Conservation (phyloP, 2,888 invertebrate genomes). For the Clanis bilineata region DNA sequence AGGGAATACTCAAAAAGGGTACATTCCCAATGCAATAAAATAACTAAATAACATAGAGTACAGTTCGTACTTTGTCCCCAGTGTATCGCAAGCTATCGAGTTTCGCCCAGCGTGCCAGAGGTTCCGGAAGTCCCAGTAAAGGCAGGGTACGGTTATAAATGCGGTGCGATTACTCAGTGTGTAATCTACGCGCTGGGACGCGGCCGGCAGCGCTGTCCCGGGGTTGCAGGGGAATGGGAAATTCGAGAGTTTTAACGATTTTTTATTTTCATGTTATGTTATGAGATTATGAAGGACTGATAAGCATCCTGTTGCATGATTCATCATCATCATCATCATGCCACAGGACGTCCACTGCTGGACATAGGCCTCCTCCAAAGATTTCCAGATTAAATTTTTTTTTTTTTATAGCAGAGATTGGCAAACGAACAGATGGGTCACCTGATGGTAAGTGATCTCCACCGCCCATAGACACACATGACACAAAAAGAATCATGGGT, state of each 20-base stretch:
- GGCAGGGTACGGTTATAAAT: conserved; percentile 3
- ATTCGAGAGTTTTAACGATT: not conserved
- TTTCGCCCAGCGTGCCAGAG: not conserved
- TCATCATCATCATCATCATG: too few relatives aligned
- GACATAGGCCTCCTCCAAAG: too few relatives aligned
- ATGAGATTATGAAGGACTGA: not conserved
- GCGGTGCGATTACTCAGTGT: conserved; percentile 4
- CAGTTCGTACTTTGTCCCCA: not conserved
- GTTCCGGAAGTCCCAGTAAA: not conserved
- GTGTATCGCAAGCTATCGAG: not conserved
- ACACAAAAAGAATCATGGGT: too few relatives aligned
- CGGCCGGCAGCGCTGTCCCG: not conserved
- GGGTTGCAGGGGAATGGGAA: not conserved
- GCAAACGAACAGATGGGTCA: too few relatives aligned
- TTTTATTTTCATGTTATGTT: not conserved
- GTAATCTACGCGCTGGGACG: conserved; percentile 12
- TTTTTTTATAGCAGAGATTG: too few relatives aligned
- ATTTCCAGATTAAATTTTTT: too few relatives aligned
- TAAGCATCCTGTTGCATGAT: too few relatives aligned
- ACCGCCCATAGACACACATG: too few relatives aligned
- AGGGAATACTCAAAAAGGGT: too few relatives aligned
- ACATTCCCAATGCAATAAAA: too few relatives aligned
- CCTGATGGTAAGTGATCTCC: too few relatives aligned
- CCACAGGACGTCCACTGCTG: too few relatives aligned
- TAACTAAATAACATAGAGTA: not conserved